These are phyloP conservation scores for Geodia barretti DNA, from an alignment of 37 sponge, comb jelly and placozoan genomes.

Conservation along the genomic window DNA sequence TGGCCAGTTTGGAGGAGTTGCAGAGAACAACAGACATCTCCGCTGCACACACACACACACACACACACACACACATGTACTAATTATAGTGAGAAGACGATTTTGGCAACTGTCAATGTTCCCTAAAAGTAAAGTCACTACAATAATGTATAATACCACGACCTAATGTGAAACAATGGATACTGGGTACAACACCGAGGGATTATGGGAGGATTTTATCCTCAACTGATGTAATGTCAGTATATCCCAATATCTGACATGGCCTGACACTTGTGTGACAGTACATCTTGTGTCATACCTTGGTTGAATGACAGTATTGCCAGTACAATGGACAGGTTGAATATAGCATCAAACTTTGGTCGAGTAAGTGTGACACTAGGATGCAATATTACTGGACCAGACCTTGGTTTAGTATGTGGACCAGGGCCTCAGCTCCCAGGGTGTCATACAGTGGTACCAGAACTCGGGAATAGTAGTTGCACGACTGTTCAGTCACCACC, in stretches of 20 bases:
- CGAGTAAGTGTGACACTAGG: not conserved
- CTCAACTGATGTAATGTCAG: too few species aligned
- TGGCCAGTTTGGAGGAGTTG: slow-evolving; percentile 44
- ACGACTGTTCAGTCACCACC: slow-evolving; percentile 83
- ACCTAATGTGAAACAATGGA: too few species aligned
- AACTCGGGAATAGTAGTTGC: slow-evolving; percentile 79
- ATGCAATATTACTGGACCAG: not conserved
- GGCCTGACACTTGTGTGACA: too few species aligned
- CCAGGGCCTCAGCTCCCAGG: slow-evolving; percentile 88
- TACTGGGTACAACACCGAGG: too few species aligned
- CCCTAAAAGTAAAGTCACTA: too few species aligned
- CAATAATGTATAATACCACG: too few species aligned
- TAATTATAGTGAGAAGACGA: too few species aligned
- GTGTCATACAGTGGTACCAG: slow-evolving; percentile 98
- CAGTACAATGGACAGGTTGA: not conserved
- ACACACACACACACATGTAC: too few species aligned
- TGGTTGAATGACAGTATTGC: not conserved
- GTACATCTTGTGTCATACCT: not conserved
- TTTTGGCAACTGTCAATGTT: too few species aligned
- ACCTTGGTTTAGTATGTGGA: slow-evolving; percentile 89
- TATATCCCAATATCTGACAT: too few species aligned
- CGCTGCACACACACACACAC: too few species aligned
- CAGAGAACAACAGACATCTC: slow-evolving; percentile 57
- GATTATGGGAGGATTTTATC: too few species aligned
- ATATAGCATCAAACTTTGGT: not conserved